Conservation (phyloP, 2,113 vertebrate genomes). For the Bothrops jararaca region DNA sequence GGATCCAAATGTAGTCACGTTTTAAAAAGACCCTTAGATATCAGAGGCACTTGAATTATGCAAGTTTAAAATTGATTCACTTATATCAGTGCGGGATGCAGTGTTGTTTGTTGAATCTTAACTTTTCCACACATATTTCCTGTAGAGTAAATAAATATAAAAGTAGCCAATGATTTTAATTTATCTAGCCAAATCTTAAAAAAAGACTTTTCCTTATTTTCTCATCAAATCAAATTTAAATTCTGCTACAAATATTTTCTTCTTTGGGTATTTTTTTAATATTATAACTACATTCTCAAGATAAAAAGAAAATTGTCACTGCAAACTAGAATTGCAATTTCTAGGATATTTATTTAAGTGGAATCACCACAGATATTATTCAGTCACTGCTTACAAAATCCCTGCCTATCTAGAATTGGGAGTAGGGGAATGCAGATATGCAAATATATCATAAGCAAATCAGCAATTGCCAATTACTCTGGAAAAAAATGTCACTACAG, state of each 20-base stretch:
- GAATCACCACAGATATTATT: not conserved
- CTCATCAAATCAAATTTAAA: not conserved
- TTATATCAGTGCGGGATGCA: not conserved
- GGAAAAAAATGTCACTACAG: not conserved
- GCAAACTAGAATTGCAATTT: not conserved
- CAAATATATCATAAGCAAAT: not conserved
- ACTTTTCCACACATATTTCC: not conserved
- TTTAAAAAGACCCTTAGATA: too few relatives aligned
- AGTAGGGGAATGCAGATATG: not conserved
- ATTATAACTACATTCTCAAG: not conserved
- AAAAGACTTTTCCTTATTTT: not conserved
- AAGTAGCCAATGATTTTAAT: not conserved
- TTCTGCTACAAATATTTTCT: not conserved
- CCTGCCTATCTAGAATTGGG: not conserved
- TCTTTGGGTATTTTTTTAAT: not conserved
- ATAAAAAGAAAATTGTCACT: not conserved
- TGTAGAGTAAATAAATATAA: not conserved
- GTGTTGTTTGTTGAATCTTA: not conserved
- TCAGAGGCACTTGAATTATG: not conserved
- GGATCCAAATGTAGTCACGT: too few relatives aligned
- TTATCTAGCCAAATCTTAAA: not conserved
- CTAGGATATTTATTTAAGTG: not conserved
- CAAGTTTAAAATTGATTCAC: not conserved
- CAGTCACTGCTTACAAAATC: not conserved
- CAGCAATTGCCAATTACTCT: not conserved